phyloP scores from a whole-genome alignment of 2,888 invertebrate genomes.

The Eristalinus sepulchralis region DNA sequence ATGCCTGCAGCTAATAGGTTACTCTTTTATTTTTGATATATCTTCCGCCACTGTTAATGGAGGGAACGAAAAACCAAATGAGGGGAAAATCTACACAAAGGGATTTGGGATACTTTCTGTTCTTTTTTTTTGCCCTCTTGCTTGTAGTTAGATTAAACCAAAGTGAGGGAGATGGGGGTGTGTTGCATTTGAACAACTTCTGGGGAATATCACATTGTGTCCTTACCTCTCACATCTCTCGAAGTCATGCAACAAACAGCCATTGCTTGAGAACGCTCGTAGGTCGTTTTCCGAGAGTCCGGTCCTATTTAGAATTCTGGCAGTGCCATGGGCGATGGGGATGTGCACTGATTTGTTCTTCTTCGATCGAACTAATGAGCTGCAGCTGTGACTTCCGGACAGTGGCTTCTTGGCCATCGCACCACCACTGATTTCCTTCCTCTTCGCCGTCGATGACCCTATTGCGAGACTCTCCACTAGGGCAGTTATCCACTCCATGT shows the following conservation, averaged over 20 bases:
- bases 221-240: slow-evolving; percentile 37
- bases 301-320: slow-evolving; percentile 75
- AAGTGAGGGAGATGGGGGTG: neutral
- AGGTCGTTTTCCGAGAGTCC: slow-evolving; percentile 72
- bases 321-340: slow-evolving; percentile 75
- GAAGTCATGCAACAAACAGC: slow-evolving; percentile 32
- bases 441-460: slow-evolving; percentile 53
- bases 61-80: slow-evolving; percentile 1
- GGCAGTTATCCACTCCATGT: slow-evolving; percentile 76
- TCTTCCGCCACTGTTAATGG: slow-evolving; percentile 28
- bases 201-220: neutral
- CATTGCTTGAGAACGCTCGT: slow-evolving; percentile 42
- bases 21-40: slow-evolving; percentile 6
- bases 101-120: slow-evolving; percentile 7
- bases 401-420: slow-evolving; percentile 45
- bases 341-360: slow-evolving; percentile 72
- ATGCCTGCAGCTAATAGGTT: slow-evolving; percentile 46
- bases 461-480: slow-evolving; percentile 74
- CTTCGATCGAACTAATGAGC: slow-evolving; percentile 71
- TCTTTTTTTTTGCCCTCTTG: neutral
- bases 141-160: slow-evolving; percentile 29
- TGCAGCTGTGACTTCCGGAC: slow-evolving; percentile 73
- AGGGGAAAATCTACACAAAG: neutral
- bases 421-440: slow-evolving; percentile 9
- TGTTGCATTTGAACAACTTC: neutral